Conservation (phyloP, 2,888 invertebrate genomes). For the Scaptomyza cyrtandrae region DNA sequence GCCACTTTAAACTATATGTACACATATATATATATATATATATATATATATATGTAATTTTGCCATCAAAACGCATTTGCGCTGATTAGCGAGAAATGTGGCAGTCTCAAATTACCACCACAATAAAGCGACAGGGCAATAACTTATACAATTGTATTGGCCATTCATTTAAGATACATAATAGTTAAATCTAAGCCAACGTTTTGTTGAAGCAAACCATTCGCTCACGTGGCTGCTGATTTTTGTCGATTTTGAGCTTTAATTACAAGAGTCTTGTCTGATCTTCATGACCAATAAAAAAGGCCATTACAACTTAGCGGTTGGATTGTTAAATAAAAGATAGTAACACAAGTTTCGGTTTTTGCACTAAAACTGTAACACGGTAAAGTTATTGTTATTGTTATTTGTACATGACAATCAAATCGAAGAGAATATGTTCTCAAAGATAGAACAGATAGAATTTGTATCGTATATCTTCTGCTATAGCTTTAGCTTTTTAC, state of each 20-base stretch:
- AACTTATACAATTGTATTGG: neutral
- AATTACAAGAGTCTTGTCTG: conserved; percentile 53
- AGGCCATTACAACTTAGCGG: conserved; percentile 1
- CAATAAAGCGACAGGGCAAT: neutral
- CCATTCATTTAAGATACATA: neutral
- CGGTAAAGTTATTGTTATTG: neutral
- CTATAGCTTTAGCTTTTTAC: no score
- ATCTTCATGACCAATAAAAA: conserved; percentile 21
- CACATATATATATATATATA: conserved; percentile 2
- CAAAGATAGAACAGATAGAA: no score
- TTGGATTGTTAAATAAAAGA: neutral
- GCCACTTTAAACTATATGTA: conserved; percentile 20
- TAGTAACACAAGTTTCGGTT: neutral
- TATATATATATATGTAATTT: conserved; percentile 16
- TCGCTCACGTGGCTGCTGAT: conserved; percentile 56
- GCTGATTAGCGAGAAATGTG: conserved; percentile 35
- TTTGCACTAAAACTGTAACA: no score
- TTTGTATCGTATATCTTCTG: no score
- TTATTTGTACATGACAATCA: neutral
- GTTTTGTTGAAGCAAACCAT: conserved; percentile 18
- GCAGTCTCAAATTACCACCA: conserved; percentile 18
- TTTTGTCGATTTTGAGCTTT: conserved; percentile 63
- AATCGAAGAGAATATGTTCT: no score
- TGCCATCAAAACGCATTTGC: conserved; percentile 48
- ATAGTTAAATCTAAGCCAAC: conserved; percentile 14